Base-by-base conservation (phyloP, 2,888 invertebrate species). In the Sicus ferrugineus region DNA sequence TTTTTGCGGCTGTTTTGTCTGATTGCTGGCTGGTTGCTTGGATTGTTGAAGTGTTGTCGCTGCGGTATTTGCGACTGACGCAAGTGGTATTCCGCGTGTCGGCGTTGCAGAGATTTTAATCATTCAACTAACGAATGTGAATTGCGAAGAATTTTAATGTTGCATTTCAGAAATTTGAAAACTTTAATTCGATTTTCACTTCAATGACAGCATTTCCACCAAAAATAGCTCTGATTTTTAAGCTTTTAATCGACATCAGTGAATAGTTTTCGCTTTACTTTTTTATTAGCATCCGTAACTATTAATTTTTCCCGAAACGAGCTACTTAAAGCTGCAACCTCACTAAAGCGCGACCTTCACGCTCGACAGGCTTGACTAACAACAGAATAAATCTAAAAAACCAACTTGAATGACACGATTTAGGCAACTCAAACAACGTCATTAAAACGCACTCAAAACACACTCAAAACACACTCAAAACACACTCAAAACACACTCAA, bases 391-490 rank as follows among this genome's bases (percentile, higher is more conserved):
- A 11, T 54, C 23, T 50, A 9, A 23, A 14, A 54, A 54, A 23
- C 14, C 54, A 54, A 26, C 5, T 6, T 5, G 28, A 26, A 28
- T 21, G 11, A 26, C 19, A 54, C 2, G 54, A 2, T 28, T 2
- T 1, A 54, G 9, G 11, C 9, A 23, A 28, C 11, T 9, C 5
- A 5, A 14, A 9, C 9, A 42, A 42, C 5, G 16, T 14, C 42
- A 26, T 11, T 54, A 21, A 54, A 50, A 38, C 31, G 52, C 19
- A 5, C 31, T 23, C 21, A 23, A 31, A 54, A 28, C 16, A 31
- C 28, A 31, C 21, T 31, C 7, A 31, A n/a, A 64, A 19, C 7
- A 54, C 65, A 65, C n/a, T 16, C 34, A 54, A 21, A 65, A 31
- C 26, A 42, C 3, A 11, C 16, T 42, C 16, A 42, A 16, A 16